Evolutionary conservation across 1,140 invertebrate species (phyloP).

Genomic region (Aphidius ervi): DNA sequence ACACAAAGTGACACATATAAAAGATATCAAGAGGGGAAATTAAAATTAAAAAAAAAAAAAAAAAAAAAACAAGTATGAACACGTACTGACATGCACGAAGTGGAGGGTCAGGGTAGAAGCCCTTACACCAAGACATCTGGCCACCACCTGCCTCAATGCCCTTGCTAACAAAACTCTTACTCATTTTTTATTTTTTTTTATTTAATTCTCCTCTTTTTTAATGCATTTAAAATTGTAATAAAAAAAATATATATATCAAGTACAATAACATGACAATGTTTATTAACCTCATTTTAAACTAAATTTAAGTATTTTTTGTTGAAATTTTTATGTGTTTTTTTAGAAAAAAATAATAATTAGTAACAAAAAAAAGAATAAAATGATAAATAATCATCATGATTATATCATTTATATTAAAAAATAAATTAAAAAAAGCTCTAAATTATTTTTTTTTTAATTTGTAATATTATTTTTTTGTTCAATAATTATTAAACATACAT

Average conservation of each 20-base stretch:
- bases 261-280: slow-evolving; percentile 9
- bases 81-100: slow-evolving; percentile 21
- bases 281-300: background rate
- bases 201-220: slow-evolving; percentile 5
- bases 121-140: slow-evolving; percentile 48
- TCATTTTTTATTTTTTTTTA: slow-evolving; percentile 29
- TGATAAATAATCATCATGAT: too few species aligned
- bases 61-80: slow-evolving; percentile 17
- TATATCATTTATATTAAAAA: too few species aligned
- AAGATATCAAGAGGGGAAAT: too few species aligned
- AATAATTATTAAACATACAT: too few species aligned
- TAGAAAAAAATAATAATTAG: too few species aligned
- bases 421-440: too few species aligned
- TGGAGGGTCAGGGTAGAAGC: slow-evolving; percentile 39
- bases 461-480: too few species aligned
- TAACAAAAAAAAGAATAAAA: too few species aligned
- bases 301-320: background rate
- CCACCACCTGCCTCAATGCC: slow-evolving; percentile 51
- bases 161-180: slow-evolving; percentile 17
- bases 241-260: slow-evolving; percentile 30
- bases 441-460: too few species aligned
- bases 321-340: too few species aligned
- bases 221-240: slow-evolving; percentile 24
- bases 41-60: background rate
- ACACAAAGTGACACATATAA: too few species aligned